These are phyloP conservation scores for Orestias chungarensis DNA, from an alignment of 2,797 vertebrate species.

Conservation along the genomic window DNA sequence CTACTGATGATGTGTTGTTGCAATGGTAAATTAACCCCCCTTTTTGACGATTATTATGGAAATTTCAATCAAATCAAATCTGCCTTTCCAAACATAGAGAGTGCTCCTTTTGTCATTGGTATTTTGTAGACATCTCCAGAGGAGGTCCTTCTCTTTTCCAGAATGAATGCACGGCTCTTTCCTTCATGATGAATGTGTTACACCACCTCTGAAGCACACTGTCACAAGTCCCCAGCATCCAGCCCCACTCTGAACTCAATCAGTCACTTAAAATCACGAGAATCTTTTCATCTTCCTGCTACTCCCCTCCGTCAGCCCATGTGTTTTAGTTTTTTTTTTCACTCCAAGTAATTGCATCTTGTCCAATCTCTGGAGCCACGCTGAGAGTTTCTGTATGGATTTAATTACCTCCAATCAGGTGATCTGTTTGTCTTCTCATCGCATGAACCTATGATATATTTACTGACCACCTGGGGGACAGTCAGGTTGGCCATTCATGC, in stretches of 20 bases:
- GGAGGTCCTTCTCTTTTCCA: conserved; percentile 2
- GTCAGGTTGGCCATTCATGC: background rate
- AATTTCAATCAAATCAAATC: conserved; percentile 15
- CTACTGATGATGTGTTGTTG: too few relatives aligned
- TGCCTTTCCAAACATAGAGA: conserved; percentile 4
- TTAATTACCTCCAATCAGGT: conserved; percentile 26
- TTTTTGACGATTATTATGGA: conserved; percentile 10
- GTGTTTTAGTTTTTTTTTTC: too few relatives aligned
- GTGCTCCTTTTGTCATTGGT: background rate
- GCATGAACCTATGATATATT: conserved; percentile 13
- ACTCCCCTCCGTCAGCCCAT: conserved; percentile 27
- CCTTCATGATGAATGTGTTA: conserved; percentile 49
- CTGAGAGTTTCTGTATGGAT: conserved; percentile 31
- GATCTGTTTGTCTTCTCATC: conserved; percentile 48
- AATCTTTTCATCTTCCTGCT: conserved; percentile 56
- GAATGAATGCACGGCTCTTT: conserved; percentile 48
- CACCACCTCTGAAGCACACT: conserved; percentile 41
- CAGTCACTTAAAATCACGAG: conserved; percentile 63
- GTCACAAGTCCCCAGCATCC: conserved; percentile 54
- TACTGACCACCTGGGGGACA: conserved; percentile 23
- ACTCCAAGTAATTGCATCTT: conserved; percentile 33
- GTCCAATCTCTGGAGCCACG: conserved; percentile 51
- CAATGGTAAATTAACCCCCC: too few relatives aligned
- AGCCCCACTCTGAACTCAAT: conserved; percentile 67
- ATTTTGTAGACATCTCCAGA: conserved; percentile 8